Conservation (phyloP, 2,797 vertebrate species). For the Thalassophryne amazonica region DNA sequence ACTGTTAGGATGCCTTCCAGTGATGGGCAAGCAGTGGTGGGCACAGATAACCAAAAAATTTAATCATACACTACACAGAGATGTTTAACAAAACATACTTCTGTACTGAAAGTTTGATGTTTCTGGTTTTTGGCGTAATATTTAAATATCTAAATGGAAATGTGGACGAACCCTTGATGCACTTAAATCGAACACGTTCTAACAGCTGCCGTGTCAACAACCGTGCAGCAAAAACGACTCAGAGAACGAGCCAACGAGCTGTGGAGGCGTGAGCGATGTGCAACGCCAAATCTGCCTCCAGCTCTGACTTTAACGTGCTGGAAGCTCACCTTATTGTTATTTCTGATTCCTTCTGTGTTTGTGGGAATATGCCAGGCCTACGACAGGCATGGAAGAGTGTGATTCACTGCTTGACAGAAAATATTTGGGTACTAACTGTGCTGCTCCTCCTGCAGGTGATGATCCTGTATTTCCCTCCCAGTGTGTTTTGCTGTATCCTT, state of each 20-base stretch:
- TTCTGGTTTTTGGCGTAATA: too few relatives aligned
- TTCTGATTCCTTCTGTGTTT: slow-evolving; percentile 1
- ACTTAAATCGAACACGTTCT: neutral
- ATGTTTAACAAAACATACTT: too few relatives aligned
- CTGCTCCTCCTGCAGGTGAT: slow-evolving; percentile 80
- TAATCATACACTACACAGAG: too few relatives aligned
- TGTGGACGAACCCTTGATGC: neutral
- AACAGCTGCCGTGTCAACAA: slow-evolving; percentile 24
- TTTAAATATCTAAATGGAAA: neutral
- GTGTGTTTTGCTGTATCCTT: slow-evolving; percentile 91
- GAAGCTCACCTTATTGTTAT: slow-evolving; percentile 5
- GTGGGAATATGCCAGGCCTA: neutral
- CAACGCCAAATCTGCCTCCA: slow-evolving; percentile 22
- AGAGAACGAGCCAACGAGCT: too few relatives aligned
- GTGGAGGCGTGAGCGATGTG: slow-evolving; percentile 25
- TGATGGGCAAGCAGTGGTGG: too few relatives aligned
- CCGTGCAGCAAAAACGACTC: slow-evolving; percentile 2
- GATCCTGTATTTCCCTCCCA: slow-evolving; percentile 94
- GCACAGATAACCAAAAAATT: too few relatives aligned
- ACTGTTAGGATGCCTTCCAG: too few relatives aligned
- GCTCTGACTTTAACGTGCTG: slow-evolving; percentile 10
- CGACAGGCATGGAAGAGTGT: neutral
- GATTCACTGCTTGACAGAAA: neutral
- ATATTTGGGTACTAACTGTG: neutral
- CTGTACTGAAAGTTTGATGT: too few relatives aligned